These are phyloP conservation scores for Brenthis daphne DNA, from an alignment of 2,888 invertebrate species.

Conservation along the genomic window DNA sequence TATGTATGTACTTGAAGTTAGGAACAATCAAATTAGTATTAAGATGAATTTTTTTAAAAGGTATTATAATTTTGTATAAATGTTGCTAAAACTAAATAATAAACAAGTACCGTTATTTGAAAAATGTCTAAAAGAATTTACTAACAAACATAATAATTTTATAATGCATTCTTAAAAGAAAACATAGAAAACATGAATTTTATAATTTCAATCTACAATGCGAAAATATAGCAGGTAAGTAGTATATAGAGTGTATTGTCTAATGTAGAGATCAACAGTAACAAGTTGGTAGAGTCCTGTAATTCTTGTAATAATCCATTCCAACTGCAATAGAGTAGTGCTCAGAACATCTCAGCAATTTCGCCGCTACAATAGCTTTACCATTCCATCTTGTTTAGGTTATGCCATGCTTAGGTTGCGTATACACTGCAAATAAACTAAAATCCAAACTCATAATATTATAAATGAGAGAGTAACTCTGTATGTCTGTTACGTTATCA, in stretches of 20 bases:
- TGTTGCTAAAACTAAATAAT: too few species aligned
- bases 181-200: too few species aligned
- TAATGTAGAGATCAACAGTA: background rate
- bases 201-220: too few species aligned
- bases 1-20: too few species aligned
- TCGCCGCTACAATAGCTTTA: conserved; percentile 9
- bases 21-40: too few species aligned
- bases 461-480: background rate
- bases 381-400: conserved; percentile 4
- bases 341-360: conserved; percentile 19
- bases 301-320: conserved; percentile 8
- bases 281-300: background rate
- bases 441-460: background rate
- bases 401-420: conserved; percentile 2
- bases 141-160: too few species aligned
- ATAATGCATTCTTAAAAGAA: too few species aligned
- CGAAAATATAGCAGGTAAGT: background rate
- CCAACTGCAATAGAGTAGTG: conserved; percentile 2
- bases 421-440: background rate
- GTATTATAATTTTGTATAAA: too few species aligned
- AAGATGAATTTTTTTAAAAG: too few species aligned
- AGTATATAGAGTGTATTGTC: background rate
- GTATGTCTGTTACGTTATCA: background rate
- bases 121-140: too few species aligned
- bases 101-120: too few species aligned